A percentile compares a stretch with the other conserved stretches of the same genome.
Evolutionary conservation across 2,888 invertebrate genomes (phyloP).

Genomic region (Axea sp.): DNA sequence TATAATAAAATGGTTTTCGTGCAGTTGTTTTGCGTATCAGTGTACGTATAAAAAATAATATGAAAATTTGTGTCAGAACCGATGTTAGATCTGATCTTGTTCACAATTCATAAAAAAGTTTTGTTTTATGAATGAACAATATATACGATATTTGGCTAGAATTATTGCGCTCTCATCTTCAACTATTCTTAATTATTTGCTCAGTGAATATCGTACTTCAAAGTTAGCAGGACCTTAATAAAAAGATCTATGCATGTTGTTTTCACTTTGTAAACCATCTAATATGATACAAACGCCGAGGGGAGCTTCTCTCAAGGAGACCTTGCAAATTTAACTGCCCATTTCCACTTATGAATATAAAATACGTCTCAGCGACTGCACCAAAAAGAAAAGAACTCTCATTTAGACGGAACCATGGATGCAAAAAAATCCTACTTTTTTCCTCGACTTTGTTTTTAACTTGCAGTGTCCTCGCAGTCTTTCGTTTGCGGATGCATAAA

Average conservation of each 20-base stretch:
- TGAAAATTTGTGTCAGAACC: no score
- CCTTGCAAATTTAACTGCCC: slow-evolving; percentile 37
- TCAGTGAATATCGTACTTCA: no score
- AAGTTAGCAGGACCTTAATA: slow-evolving; percentile 30
- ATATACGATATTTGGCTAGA: no score
- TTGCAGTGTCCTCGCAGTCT: slow-evolving; percentile 35
- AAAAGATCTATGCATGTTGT: slow-evolving; percentile 35
- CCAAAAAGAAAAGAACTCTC: slow-evolving; percentile 16
- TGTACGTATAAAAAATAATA: no score
- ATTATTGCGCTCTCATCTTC: no score
- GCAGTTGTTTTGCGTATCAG: no score
- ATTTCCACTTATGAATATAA: slow-evolving; percentile 49
- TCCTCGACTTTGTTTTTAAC: slow-evolving; percentile 63
- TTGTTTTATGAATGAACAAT: no score
- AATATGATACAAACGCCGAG: slow-evolving; percentile 39
- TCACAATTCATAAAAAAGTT: no score
- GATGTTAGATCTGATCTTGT: no score
- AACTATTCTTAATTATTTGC: no score
- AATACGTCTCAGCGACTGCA: slow-evolving; percentile 19
- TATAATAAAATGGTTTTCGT: no score
- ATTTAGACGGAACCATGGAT: slow-evolving; percentile 6
- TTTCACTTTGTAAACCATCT: slow-evolving; percentile 34
- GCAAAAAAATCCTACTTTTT: slow-evolving; percentile 66
- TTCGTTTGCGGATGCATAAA: slow-evolving; percentile 69
- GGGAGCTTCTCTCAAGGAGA: slow-evolving; percentile 33